These are phyloP conservation scores for Blastobasis lacticolella DNA, from an alignment of 2,888 invertebrate species.

Conservation along the genomic window DNA sequence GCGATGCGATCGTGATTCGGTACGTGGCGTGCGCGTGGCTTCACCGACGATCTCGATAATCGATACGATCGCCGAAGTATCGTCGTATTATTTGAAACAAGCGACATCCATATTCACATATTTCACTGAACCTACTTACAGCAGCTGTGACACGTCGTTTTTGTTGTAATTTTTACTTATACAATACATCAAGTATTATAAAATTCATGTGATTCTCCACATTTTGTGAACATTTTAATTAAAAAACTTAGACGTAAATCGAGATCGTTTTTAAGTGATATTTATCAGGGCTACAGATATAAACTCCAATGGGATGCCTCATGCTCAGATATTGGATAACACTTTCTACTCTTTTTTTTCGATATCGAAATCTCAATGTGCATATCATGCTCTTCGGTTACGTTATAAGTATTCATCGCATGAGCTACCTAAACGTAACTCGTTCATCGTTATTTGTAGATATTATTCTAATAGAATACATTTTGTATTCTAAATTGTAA, in stretches of 20 bases:
- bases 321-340: constrained; percentile 32
- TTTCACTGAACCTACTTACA: not conserved
- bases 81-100: too few species aligned
- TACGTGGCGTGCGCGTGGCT: too few species aligned
- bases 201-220: too few species aligned
- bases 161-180: constrained; percentile 22
- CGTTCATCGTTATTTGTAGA: too few species aligned
- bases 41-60: too few species aligned
- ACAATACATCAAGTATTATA: not conserved
- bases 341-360: constrained; percentile 46
- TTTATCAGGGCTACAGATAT: too few species aligned
- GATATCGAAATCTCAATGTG: constrained; percentile 14
- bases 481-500: too few species aligned
- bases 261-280: constrained; percentile 35
- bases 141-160: constrained; percentile 4
- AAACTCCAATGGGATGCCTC: constrained; percentile 17
- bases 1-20: constrained; percentile 17
- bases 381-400: constrained; percentile 4
- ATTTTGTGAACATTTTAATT: not conserved
- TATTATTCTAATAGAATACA: too few species aligned
- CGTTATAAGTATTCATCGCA: not conserved
- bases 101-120: too few species aligned
- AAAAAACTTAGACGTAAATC: constrained; percentile 28
- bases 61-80: too few species aligned
- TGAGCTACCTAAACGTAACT: too few species aligned